These are phyloP conservation scores for Archivesica marissinica DNA, from an alignment of 1,140 invertebrate genomes.

Conservation along the genomic window DNA sequence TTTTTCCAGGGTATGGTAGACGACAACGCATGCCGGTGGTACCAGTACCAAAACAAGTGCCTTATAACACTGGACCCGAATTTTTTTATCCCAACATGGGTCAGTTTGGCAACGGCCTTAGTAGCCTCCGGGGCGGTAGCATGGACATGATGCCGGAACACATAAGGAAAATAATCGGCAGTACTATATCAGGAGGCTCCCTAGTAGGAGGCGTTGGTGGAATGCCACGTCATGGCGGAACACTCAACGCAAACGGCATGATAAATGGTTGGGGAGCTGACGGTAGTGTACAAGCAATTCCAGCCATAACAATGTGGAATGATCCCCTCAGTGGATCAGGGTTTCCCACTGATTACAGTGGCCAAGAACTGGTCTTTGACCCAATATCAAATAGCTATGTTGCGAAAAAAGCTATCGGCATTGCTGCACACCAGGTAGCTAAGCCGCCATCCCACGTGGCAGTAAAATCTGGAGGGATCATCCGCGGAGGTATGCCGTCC, in stretches of 20 bases:
- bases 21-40: not conserved
- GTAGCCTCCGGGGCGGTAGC: not conserved
- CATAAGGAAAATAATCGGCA: not conserved
- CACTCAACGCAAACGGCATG: not conserved
- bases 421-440: slow-evolving; percentile 13
- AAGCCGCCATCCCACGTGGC: not conserved
- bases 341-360: not conserved
- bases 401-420: not conserved
- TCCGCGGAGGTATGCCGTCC: not conserved
- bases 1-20: not conserved
- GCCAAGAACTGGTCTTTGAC: slow-evolving; percentile 34
- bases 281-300: not conserved
- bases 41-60: not conserved
- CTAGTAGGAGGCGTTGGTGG: not conserved
- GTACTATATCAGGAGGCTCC: not conserved
- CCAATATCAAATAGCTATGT: not conserved
- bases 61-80: not conserved
- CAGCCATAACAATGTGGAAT: not conserved
- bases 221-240: slow-evolving; percentile 18
- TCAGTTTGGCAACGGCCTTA: not conserved
- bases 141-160: not conserved
- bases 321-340: slow-evolving; percentile 5
- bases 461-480: not conserved
- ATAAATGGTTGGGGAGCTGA: slow-evolving; percentile 15
- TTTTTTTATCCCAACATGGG: not conserved